Conservation (phyloP, 2,888 invertebrate genomes). For the Cerastoderma edule region DNA sequence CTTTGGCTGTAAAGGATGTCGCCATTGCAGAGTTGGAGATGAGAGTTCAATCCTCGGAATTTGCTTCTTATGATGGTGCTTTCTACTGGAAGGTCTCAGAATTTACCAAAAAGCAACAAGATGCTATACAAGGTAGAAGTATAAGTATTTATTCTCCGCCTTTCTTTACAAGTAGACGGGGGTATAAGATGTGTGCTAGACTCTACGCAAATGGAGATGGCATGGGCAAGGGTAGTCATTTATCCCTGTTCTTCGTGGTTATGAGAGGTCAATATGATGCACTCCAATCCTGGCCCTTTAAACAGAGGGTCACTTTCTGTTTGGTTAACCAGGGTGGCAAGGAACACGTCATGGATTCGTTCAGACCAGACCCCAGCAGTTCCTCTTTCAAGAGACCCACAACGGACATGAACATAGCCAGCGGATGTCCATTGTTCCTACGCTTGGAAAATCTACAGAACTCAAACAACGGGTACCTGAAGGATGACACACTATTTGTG, state of each 20-base stretch:
- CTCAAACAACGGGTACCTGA: slow-evolving; percentile 44
- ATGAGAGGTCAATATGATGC: slow-evolving; percentile 81
- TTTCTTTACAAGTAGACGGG: slow-evolving; percentile 79
- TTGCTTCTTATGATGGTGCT: slow-evolving; percentile 79
- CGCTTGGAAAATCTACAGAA: slow-evolving; percentile 65
- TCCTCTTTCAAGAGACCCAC: slow-evolving; percentile 81
- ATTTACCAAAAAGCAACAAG: slow-evolving; percentile 73
- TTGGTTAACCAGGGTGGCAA: slow-evolving; percentile 80
- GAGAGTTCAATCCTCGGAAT: slow-evolving; percentile 71
- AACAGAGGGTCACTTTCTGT: slow-evolving; percentile 80
- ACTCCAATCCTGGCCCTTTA: slow-evolving; percentile 81
- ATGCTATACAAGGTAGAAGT: slow-evolving; percentile 75
- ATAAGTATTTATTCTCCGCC: slow-evolving; percentile 79
- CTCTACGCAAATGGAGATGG: slow-evolving; percentile 82
- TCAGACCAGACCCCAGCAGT: slow-evolving; percentile 81
- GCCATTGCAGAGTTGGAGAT: slow-evolving; percentile 72
- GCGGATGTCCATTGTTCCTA: slow-evolving; percentile 82
- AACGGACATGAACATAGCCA: slow-evolving; percentile 83
- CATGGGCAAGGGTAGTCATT: slow-evolving; percentile 79
- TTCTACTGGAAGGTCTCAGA: slow-evolving; percentile 81
- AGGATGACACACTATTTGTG: slow-evolving; percentile 55
- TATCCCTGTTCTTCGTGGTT: slow-evolving; percentile 82
- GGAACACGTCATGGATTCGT: slow-evolving; percentile 81
- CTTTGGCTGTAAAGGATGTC: slow-evolving; percentile 66
- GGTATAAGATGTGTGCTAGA: slow-evolving; percentile 81